A percentile compares a stretch with the other conserved stretches of the same genome.
Conservation (phyloP, 2,888 invertebrate genomes). For the Ischnus inquisitorius region DNA sequence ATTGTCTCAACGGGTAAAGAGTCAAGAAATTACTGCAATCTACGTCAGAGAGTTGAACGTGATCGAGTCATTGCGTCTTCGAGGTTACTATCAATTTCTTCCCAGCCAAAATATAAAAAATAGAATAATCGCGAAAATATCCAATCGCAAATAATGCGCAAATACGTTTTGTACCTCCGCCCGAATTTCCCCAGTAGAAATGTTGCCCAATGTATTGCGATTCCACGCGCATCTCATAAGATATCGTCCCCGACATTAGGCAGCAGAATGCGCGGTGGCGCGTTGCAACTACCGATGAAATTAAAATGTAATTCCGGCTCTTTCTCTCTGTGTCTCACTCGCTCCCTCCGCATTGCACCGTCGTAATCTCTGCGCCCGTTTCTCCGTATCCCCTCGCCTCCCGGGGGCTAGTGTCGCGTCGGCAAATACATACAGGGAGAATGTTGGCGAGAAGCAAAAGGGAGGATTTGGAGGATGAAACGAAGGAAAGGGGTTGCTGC, state of each 20-base stretch:
- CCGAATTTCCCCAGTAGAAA: background rate
- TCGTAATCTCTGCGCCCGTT: slow-evolving; percentile 76
- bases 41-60: background rate
- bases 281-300: slow-evolving; percentile 76
- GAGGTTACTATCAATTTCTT: background rate
- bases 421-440: slow-evolving; percentile 53
- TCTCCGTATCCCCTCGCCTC: background rate
- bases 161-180: background rate
- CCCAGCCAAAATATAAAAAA: no score
- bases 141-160: background rate
- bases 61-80: slow-evolving; percentile 4
- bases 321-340: slow-evolving; percentile 41
- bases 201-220: background rate
- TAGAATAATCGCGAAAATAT: no score
- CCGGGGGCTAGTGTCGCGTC: slow-evolving; percentile 55
- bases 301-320: slow-evolving; percentile 81
- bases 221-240: background rate
- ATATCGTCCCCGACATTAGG: background rate
- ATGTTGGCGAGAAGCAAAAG: slow-evolving; percentile 31
- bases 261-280: slow-evolving; percentile 24
- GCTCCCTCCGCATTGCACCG: slow-evolving; percentile 73
- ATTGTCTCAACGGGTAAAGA: background rate
- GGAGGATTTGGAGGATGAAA: slow-evolving; percentile 15
- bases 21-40: background rate
- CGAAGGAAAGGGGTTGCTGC: slow-evolving; percentile 48